A percentile compares a stretch with the other conserved stretches of the same genome.
phyloP scores from a whole-genome alignment of 2,113 vertebrate genomes.

The Gavia stellata region DNA sequence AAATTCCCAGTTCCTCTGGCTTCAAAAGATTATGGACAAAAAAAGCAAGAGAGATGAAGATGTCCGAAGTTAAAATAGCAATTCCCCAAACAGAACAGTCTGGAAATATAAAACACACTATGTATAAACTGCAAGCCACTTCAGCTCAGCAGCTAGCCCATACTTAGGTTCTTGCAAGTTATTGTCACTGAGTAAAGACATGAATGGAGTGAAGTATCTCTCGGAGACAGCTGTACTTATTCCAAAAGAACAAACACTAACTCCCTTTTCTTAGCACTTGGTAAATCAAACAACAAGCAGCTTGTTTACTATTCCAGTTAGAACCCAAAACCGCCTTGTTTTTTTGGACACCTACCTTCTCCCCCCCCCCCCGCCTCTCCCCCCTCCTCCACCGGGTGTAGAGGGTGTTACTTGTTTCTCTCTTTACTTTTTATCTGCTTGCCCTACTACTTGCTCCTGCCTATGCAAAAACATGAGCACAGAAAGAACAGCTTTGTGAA shows the following conservation, averaged over 20 bases:
- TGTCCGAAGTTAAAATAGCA: background rate
- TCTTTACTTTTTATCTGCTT: background rate
- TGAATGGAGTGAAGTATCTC: background rate
- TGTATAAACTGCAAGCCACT: background rate
- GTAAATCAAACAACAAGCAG: background rate
- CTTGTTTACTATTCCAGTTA: background rate
- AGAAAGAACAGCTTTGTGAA: background rate
- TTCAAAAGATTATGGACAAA: background rate
- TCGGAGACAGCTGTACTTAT: background rate
- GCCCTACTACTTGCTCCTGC: background rate
- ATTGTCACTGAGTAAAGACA: background rate
- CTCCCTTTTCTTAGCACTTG: background rate
- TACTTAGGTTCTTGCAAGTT: background rate
- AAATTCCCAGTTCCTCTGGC: background rate
- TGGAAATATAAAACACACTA: background rate
- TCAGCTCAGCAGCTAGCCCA: background rate
- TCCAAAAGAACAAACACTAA: background rate
- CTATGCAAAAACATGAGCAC: fast-evolving
- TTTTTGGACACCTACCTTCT: background rate
- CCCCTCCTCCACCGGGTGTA: no score
- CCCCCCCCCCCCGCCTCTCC: no score
- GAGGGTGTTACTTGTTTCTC: background rate
- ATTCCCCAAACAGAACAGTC: background rate
- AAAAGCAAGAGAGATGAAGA: background rate
- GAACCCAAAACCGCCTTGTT: background rate